Base-by-base conservation (phyloP, 2,888 invertebrate species). In the Notodonta ziczac region DNA sequence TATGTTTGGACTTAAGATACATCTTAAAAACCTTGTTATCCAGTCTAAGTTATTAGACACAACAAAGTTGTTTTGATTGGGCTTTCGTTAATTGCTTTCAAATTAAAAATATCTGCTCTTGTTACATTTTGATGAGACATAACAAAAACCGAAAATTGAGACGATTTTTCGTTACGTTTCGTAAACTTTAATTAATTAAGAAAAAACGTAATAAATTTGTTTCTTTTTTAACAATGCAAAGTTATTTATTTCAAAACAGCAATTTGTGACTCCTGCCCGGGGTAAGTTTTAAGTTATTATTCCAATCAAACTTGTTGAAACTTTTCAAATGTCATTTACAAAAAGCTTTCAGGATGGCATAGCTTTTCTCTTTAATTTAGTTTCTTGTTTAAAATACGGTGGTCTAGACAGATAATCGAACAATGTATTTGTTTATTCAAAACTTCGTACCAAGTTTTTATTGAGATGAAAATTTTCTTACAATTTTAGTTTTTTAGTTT, bases 301-400 rank as follows among this genome's bases (percentile, higher is more conserved):
- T 78, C 74, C 74, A 71, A 78, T 77, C 67, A 76, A 77, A 76
- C 66, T 77, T 80, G 66, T 73, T 73, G 67, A 56, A 64, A 79
- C 78, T 69, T 78, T 74, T 59, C 55, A 62, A 75, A 80, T 73
- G 70, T 66, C 65, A 73, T 76, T 81, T 63, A 63, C 72, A 74
- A 77, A 73, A 76, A 78, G 72, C 73, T 74, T 74, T 73, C 60
- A 63, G 70, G 72, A 69, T 66, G 59, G 65, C n/a, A 60, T 66
- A 62, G 53, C 44, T 70, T 53, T 76, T 70, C 56, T 61, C 52
- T 66, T 24, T 72, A 65, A 71, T 70, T 74, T 70, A 67, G 69
- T 72, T 71, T 59, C 54, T 39, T 13, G 10, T 35, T 53, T 54
- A 39, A 39, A 54, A 52, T 13, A 35, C 13, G 4, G 24, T 5